Conservation (phyloP, 2,113 vertebrate species). For the Pseudorasbora parva region DNA sequence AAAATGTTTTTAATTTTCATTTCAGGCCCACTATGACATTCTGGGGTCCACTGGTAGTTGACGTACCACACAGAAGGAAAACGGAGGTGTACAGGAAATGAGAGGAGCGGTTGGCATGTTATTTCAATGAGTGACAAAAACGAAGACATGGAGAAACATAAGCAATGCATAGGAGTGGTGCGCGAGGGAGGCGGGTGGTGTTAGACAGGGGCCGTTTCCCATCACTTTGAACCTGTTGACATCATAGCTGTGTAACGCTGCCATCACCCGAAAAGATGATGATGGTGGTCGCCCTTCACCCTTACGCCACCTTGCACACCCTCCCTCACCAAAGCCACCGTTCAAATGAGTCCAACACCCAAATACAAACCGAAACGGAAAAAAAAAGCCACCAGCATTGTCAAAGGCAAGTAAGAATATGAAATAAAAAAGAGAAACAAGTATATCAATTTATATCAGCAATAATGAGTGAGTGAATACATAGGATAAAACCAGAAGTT, state of each 20-base stretch:
- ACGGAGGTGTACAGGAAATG: constrained; percentile 21
- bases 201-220: constrained; percentile 41
- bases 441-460: constrained; percentile 27
- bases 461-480: constrained; percentile 31
- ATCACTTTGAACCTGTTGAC: constrained; percentile 43
- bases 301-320: constrained; percentile 22
- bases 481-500: constrained; percentile 50
- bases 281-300: constrained; percentile 37
- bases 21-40: constrained; percentile 44
- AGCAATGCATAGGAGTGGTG: constrained; percentile 18
- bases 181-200: constrained; percentile 3
- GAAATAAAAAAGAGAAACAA: constrained; percentile 42
- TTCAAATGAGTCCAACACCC: constrained; percentile 29
- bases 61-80: constrained; percentile 13
- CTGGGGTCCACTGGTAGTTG: constrained; percentile 29
- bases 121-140: constrained; percentile 18
- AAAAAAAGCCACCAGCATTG: constrained; percentile 23
- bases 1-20: constrained; percentile 19
- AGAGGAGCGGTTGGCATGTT: constrained; percentile 12
- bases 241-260: constrained; percentile 32
- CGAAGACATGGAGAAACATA: constrained; percentile 13
- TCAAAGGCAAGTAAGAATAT: constrained; percentile 54
- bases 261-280: constrained; percentile 17
- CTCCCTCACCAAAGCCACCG: constrained; percentile 16
- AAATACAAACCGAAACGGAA: constrained; percentile 31